Evolutionary conservation across 2,797 vertebrate genomes (phyloP).

Genomic region (Gastrophryne carolinensis): DNA sequence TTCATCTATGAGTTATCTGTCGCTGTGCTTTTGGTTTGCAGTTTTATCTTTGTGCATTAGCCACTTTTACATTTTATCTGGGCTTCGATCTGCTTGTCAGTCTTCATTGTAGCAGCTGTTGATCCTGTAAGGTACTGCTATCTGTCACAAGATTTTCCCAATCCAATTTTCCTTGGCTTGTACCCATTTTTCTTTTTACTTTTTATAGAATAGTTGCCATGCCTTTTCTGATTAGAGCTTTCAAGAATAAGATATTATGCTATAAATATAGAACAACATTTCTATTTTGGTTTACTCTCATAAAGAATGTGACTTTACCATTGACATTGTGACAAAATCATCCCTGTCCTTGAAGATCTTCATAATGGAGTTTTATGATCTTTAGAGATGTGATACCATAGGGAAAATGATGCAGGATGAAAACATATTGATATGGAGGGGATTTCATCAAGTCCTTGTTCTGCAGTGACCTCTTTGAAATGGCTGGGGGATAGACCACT

Average conservation of each 20-base stretch:
- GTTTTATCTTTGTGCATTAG: constrained; percentile 46
- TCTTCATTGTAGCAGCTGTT: constrained; percentile 38
- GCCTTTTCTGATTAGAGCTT: neutral
- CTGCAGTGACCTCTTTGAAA: no score
- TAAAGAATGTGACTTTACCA: constrained; percentile 1
- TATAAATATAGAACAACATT: neutral
- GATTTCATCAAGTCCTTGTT: no score
- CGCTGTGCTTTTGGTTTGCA: constrained; percentile 26
- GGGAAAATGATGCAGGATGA: neutral
- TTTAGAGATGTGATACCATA: neutral
- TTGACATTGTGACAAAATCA: neutral
- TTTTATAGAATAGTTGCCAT: neutral
- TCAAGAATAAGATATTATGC: neutral
- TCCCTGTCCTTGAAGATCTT: neutral
- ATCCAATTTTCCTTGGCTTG: constrained; percentile 16
- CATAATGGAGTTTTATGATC: neutral
- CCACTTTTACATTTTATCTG: constrained; percentile 44
- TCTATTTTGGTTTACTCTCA: constrained; percentile 1
- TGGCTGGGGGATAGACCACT: no score
- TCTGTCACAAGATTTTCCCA: constrained; percentile 20
- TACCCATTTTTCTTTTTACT: constrained; percentile 7
- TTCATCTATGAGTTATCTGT: constrained; percentile 38
- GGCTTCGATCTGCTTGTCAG: constrained; percentile 41
- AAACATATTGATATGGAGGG: neutral
- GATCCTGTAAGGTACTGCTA: constrained; percentile 11